Evolutionary conservation across 1,140 invertebrate genomes (phyloP).

Genomic region (Papilio polyxenes): DNA sequence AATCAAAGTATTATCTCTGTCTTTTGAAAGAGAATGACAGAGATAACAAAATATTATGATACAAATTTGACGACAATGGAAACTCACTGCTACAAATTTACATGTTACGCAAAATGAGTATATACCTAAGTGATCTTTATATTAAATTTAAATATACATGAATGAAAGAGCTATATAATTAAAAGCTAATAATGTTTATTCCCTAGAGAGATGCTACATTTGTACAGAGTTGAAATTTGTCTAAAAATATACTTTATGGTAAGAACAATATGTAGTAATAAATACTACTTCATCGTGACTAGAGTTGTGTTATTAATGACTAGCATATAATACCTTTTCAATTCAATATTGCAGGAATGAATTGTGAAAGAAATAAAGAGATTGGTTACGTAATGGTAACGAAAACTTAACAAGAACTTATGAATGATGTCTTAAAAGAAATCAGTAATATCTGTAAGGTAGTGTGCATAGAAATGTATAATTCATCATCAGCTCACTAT

Average conservation of each 20-base stretch:
- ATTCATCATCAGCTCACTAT: too few relatives aligned
- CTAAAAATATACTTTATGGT: neutral
- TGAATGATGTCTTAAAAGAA: too few relatives aligned
- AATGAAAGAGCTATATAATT: neutral
- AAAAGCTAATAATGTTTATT: neutral
- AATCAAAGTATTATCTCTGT: neutral
- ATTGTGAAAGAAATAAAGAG: too few relatives aligned
- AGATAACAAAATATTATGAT: neutral
- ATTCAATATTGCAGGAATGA: too few relatives aligned
- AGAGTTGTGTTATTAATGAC: neutral
- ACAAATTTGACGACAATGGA: neutral
- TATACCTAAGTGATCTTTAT: neutral
- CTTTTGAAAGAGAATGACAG: neutral
- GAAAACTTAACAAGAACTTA: too few relatives aligned
- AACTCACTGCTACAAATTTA: neutral
- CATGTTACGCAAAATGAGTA: neutral
- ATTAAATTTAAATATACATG: neutral
- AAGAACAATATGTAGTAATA: neutral
- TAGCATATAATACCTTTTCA: too few relatives aligned
- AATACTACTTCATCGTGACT: neutral
- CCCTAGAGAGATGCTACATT: conserved; percentile 13
- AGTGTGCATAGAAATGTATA: too few relatives aligned
- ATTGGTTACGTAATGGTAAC: too few relatives aligned
- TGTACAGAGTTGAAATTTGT: conserved; percentile 17
- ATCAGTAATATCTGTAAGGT: too few relatives aligned